Conservation (phyloP, 2,888 invertebrate species). For the Saturnia japonica region DNA sequence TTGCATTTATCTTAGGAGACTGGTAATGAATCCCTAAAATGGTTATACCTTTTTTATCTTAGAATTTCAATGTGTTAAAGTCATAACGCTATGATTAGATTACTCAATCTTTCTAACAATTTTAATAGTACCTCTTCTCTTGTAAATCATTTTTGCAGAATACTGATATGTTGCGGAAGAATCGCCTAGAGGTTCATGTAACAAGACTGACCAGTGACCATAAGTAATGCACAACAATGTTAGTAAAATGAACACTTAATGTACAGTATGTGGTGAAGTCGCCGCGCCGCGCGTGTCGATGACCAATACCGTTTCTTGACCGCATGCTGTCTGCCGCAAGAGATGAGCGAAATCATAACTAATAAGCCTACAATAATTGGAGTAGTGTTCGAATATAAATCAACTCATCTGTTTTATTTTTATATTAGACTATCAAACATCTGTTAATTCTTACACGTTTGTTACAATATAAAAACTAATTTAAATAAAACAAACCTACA, state of each 20-base stretch:
- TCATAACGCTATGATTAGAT: neutral
- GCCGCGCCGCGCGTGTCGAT: conserved; percentile 22
- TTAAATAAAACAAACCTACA: too few species aligned
- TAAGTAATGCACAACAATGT: conserved; percentile 21
- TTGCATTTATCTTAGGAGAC: neutral
- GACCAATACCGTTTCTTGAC: conserved; percentile 46
- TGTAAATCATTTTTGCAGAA: conserved; percentile 6
- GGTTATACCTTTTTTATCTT: neutral
- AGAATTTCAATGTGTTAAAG: neutral
- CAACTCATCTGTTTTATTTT: neutral
- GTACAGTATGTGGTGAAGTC: conserved; percentile 23
- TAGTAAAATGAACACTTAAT: conserved; percentile 16
- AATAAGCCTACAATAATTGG: neutral
- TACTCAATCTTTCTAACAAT: neutral
- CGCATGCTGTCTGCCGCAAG: conserved; percentile 27
- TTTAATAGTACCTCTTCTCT: neutral
- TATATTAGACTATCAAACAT: neutral
- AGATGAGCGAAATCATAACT: conserved; percentile 7
- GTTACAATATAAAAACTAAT: too few species aligned
- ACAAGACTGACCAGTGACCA: conserved; percentile 29
- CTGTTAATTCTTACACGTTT: too few species aligned
- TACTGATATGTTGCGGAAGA: conserved; percentile 25
- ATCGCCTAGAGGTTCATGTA: conserved; percentile 19
- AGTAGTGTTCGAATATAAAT: neutral
- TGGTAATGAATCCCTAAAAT: neutral